Conservation (phyloP, 2,888 invertebrate species). For the Hydriomena furcata region DNA sequence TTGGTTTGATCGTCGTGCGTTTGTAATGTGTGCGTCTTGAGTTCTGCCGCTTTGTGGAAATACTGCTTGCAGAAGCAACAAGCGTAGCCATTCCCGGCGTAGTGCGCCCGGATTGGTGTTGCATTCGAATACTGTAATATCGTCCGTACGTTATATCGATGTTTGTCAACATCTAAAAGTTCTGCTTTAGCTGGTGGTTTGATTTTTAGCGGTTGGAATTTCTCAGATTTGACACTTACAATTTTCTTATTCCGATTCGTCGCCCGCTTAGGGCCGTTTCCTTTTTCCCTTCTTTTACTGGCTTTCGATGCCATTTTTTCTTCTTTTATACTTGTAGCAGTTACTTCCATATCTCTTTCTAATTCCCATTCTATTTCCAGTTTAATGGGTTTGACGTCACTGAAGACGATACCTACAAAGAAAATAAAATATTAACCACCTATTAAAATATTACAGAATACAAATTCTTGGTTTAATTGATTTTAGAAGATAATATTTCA, state of each 20-base stretch:
- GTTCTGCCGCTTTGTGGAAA: slow-evolving; percentile 47
- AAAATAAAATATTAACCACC: slow-evolving; percentile 34
- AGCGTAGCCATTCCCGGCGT: slow-evolving; percentile 54
- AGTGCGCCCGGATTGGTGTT: slow-evolving; percentile 58
- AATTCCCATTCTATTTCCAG: slow-evolving; percentile 27
- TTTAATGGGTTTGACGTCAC: slow-evolving; percentile 30
- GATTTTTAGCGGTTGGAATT: slow-evolving; percentile 16
- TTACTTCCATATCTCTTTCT: slow-evolving; percentile 19
- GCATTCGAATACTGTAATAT: slow-evolving; percentile 62
- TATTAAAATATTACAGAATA: too few species aligned
- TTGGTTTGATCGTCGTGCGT: slow-evolving; percentile 46
- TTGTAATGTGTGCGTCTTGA: slow-evolving; percentile 56
- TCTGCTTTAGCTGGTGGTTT: slow-evolving; percentile 17
- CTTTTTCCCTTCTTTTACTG: slow-evolving; percentile 12
- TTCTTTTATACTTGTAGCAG: slow-evolving; percentile 17
- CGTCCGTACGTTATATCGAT: slow-evolving; percentile 53
- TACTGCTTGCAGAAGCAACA: slow-evolving; percentile 62
- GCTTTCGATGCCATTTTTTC: slow-evolving; percentile 14
- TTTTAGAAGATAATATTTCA: background rate
- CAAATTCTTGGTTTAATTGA: background rate
- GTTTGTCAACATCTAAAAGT: slow-evolving; percentile 41
- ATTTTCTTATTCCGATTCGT: slow-evolving; percentile 10
- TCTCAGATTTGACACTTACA: background rate
- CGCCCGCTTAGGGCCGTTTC: background rate
- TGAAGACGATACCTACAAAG: slow-evolving; percentile 39